Percentiles rank a stretch among this genome's conserved stretches.
phyloP scores from a whole-genome alignment of 1,140 invertebrate genomes.

The Ctenoplectra terminalis region DNA sequence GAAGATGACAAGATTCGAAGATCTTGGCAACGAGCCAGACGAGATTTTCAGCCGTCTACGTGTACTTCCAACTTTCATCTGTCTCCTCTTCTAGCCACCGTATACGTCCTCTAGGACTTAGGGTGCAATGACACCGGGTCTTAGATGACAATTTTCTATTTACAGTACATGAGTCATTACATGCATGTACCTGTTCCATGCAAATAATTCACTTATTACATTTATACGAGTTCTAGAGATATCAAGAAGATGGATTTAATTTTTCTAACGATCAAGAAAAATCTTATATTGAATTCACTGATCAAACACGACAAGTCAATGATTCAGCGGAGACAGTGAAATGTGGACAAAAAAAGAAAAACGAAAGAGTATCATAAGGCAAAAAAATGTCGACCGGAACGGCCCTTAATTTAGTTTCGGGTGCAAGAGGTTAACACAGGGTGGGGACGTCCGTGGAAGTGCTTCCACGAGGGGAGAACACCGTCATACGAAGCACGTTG shows the following conservation, averaged over 20 bases:
- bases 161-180: constrained; percentile 62
- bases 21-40: constrained; percentile 69
- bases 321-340: background rate
- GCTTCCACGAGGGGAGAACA: constrained; percentile 55
- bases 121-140: constrained; percentile 65
- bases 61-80: constrained; percentile 69
- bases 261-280: no score
- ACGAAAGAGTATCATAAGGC: constrained; percentile 12
- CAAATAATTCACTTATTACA: constrained; percentile 40
- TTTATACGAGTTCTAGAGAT: background rate
- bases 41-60: constrained; percentile 72
- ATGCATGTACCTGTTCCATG: constrained; percentile 8
- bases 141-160: constrained; percentile 68
- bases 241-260: background rate
- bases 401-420: constrained; percentile 73
- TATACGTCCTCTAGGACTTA: constrained; percentile 61
- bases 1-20: constrained; percentile 60
- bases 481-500: constrained; percentile 57
- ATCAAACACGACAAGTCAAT: background rate
- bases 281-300: background rate
- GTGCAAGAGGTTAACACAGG: constrained; percentile 67
- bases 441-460: constrained; percentile 59
- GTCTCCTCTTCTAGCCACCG: constrained; percentile 53
- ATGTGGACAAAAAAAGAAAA: background rate
- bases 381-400: constrained; percentile 64